A percentile compares a stretch with the other conserved stretches of the same genome.
phyloP scores from a whole-genome alignment of 1,140 invertebrate genomes.

The Coptotermes formosanus region DNA sequence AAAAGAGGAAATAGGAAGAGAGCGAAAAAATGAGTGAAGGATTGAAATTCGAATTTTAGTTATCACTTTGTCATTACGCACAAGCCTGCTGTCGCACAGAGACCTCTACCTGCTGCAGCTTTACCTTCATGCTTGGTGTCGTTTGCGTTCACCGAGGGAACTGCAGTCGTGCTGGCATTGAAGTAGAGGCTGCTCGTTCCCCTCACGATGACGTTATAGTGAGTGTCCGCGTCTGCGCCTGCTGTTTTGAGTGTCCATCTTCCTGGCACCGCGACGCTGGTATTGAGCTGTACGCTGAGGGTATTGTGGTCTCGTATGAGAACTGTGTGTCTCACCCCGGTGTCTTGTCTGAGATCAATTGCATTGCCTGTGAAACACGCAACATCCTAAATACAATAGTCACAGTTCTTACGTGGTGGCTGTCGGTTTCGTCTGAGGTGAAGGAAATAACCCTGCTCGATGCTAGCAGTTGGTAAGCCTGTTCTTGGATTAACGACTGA shows the following conservation, averaged over 20 bases:
- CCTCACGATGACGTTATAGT: background rate
- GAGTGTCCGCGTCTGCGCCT: background rate
- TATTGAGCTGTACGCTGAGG: conserved; percentile 20
- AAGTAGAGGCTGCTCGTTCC: background rate
- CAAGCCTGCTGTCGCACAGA: no score
- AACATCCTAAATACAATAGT: no score
- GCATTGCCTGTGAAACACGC: background rate
- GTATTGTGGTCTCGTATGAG: background rate
- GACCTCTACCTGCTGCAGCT: no score
- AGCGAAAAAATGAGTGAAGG: no score
- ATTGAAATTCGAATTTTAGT: no score
- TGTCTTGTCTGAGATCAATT: background rate
- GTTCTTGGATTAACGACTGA: no score
- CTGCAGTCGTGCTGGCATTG: background rate
- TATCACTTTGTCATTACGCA: no score
- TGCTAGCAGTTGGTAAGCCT: no score
- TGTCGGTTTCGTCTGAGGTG: no score
- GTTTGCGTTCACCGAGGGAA: background rate
- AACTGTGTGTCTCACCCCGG: background rate
- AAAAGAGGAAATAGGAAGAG: no score
- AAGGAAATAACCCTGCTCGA: no score
- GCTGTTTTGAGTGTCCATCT: background rate
- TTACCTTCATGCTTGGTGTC: background rate
- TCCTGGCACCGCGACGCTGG: conserved; percentile 4
- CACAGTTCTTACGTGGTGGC: no score